Base-by-base conservation (phyloP, 1,140 invertebrate species). In the Bombus soroeensis region DNA sequence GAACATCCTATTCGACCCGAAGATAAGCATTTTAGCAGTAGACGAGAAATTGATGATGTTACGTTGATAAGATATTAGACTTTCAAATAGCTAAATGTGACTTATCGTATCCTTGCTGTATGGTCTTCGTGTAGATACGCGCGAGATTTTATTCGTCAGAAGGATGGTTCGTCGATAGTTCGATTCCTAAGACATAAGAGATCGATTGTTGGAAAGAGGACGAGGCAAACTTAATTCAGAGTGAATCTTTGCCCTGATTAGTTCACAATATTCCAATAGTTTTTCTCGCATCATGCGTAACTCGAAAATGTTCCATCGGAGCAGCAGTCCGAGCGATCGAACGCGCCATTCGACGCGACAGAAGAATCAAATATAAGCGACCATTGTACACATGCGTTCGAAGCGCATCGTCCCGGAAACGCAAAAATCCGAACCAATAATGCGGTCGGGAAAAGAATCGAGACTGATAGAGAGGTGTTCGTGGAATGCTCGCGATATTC, bases 361-460 rank as follows among this genome's bases (percentile, higher is more conserved):
- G 34, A 28, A n/a, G 5, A 28, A 22, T 37, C n/a, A 37, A 76
- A 66, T 76, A 83, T 72, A 76, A 64, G 34, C 73, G 15, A 74
- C 13, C 62, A 68, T 83, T 83, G 81, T 83, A 74, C 81, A 37
- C 8, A 37, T 8, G 22, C 62, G 32, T 68, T 47, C 81, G 62
- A 53, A 83, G 76, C 57, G 83, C 68, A 85, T 80, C 83, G 76
- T 73, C 39, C 76, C 83, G 83, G 83, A 80, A 80, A 85, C 68
- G 73, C 32, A 85, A 85, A 85, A 85, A 85, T 85, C 41, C 68
- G 28, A 25, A 25, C 5, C 62, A 72, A 79, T 80, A 80, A 85
- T 57, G 76, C 32, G 83, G 68, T 1, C 83, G 64, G 25, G 68
- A 12, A 47, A 85, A 72, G 53, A 72, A 78, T 78, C 43, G 68